Base-by-base conservation (phyloP, 2,113 vertebrate genomes). In the Trachemys scripta region DNA sequence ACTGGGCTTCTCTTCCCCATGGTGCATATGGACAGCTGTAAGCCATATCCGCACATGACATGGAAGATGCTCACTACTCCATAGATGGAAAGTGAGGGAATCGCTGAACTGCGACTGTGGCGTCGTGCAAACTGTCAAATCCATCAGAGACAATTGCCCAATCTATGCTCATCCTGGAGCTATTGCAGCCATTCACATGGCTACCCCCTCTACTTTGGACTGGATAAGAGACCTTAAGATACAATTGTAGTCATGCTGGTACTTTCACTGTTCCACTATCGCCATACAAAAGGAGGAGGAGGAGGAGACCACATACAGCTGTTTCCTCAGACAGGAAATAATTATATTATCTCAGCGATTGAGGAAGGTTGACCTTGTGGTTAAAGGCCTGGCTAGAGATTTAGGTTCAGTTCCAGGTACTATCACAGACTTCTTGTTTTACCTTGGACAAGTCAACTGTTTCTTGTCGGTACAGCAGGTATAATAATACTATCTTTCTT, bases 391-490 rank as follows among this genome's bases (percentile, higher is more conserved):
- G 20, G 72, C 22, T 42, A 25, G 72, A 42, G 38, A 75, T 75
- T 42, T 20, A 24, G n/a, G n/a, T 75, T 75, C 72, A 24, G 38
- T 45, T 75, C 11, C 38, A 75, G 25, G 12, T 10, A 50, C 20
- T 62, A 24, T 17, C 47, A 14, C 59, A 69, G 35, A 16, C 59
- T 27, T 17, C n/a, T 11, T 47, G 22, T 42, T 9, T 7, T 7
- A 4, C 4, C 6, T 49, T 42, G 31, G 31, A 42, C 17, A 2
- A 16, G 1, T 10, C 3, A 27, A 10, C 78, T 3, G 10, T 27
- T 50, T 7, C 1, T 0, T 50, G 19, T 22, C 24, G 29, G 27
- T 42, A 29, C 10, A 47, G 42, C 10, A 35, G 75, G 5, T 29
- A 69, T 6, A 14, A 31, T 7, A 53, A 38, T 50, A 22, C 6